Evolutionary conservation across 2,113 vertebrate species (phyloP).

Genomic region (Trinectes maculatus): DNA sequence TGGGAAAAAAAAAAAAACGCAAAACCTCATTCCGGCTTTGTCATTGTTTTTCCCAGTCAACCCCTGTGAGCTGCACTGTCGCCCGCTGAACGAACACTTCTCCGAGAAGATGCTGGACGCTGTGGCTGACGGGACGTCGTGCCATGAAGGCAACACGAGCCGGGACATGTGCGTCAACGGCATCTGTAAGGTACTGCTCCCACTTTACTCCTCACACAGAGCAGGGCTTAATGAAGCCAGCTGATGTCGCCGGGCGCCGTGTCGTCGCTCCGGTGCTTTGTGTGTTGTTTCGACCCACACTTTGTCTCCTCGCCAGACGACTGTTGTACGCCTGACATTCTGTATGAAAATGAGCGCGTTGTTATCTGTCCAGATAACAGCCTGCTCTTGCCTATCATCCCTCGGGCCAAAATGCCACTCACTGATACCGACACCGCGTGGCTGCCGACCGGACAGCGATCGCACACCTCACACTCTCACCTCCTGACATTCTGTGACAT

Average conservation of each 20-base stretch:
- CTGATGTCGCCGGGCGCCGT: too few relatives aligned
- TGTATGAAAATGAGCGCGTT: slow-evolving; percentile 48
- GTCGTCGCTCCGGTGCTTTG: slow-evolving; percentile 1
- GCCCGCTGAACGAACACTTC: slow-evolving; percentile 85
- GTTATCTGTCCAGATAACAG: slow-evolving; percentile 52
- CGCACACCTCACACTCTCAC: slow-evolving; percentile 20
- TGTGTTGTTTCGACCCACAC: background rate
- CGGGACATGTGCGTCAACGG: slow-evolving; percentile 92
- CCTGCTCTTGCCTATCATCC: slow-evolving; percentile 32
- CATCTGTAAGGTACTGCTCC: slow-evolving; percentile 90
- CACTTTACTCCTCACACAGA: background rate
- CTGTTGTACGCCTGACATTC: slow-evolving; percentile 54
- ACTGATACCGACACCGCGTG: slow-evolving; percentile 29
- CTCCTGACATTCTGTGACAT: slow-evolving; percentile 74
- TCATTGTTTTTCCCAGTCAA: slow-evolving; percentile 76
- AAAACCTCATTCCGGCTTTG: background rate
- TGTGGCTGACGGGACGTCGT: slow-evolving; percentile 89
- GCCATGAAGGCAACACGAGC: slow-evolving; percentile 84
- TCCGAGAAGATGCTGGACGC: slow-evolving; percentile 90
- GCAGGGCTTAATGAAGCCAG: too few relatives aligned
- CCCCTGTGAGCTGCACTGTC: slow-evolving; percentile 95
- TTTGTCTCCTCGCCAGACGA: slow-evolving; percentile 19
- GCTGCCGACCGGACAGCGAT: slow-evolving; percentile 34
- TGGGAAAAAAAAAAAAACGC: too few relatives aligned
- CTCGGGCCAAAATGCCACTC: slow-evolving; percentile 66